These are phyloP conservation scores for Melanophora roralis DNA, from an alignment of 2,888 invertebrate species.

Conservation along the genomic window DNA sequence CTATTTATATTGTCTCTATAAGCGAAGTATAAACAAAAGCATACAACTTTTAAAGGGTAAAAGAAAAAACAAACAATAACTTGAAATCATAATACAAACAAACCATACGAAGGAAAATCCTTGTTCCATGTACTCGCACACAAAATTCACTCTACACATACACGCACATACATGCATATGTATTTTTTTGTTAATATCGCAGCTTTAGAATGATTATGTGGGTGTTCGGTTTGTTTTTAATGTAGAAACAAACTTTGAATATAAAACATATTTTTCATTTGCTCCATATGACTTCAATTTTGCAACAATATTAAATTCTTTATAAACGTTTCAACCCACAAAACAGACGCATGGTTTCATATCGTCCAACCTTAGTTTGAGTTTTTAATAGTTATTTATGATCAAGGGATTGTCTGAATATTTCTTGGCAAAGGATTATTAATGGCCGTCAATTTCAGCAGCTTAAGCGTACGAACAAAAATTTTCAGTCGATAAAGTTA, in stretches of 20 bases:
- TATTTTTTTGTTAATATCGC: neutral
- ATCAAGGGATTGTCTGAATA: no score
- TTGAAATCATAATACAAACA: neutral
- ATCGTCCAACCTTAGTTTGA: neutral
- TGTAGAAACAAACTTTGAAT: slow-evolving; percentile 11
- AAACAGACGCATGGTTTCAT: neutral
- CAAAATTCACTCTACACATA: neutral
- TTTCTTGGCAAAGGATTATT: no score
- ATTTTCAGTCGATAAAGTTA: no score
- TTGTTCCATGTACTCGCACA: neutral
- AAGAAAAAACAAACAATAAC: neutral
- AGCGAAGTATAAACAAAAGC: no score
- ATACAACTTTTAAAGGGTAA: neutral
- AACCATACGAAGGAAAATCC: neutral
- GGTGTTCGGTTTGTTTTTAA: slow-evolving; percentile 9
- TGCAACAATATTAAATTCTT: neutral
- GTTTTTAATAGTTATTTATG: neutral
- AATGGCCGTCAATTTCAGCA: neutral
- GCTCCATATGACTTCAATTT: slow-evolving; percentile 2
- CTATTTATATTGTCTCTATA: no score
- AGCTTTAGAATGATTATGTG: neutral
- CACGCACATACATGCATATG: no score
- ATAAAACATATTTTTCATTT: slow-evolving; percentile 12
- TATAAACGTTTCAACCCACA: neutral
- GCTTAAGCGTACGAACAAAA: neutral